These are phyloP conservation scores for Nomada lathburiana DNA, from an alignment of 2,888 invertebrate genomes.

Conservation along the genomic window DNA sequence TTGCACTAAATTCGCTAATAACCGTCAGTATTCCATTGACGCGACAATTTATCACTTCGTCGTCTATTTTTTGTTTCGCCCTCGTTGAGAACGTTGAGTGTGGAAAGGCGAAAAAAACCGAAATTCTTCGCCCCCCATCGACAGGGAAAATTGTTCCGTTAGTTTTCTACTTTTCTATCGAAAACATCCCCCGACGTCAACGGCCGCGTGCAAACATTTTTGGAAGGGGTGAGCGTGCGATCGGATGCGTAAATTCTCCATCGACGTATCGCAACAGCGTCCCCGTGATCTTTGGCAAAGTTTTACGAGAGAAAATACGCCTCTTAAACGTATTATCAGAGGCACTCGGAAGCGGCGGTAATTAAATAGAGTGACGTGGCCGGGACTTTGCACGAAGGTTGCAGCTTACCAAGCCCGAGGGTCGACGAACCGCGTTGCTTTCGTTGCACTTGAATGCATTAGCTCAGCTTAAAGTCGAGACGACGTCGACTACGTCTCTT, in stretches of 20 bases:
- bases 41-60: conserved; percentile 27
- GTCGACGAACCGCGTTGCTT: conserved; percentile 69
- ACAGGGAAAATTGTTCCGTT: conserved; percentile 6
- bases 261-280: conserved; percentile 42
- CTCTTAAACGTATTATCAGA: conserved; percentile 49
- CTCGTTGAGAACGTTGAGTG: background rate
- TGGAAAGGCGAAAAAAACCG: background rate
- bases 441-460: conserved; percentile 72
- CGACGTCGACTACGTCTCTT: conserved; percentile 61
- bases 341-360: conserved; percentile 60
- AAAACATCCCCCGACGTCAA: too few relatives aligned
- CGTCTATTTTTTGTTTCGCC: background rate
- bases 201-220: too few relatives aligned
- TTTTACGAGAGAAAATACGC: conserved; percentile 36
- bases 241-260: too few relatives aligned
- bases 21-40: conserved; percentile 46
- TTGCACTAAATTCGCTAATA: conserved; percentile 63
- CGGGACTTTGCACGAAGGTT: conserved; percentile 61
- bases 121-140: background rate
- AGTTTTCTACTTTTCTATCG: background rate
- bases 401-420: conserved; percentile 46
- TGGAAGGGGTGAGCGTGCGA: too few relatives aligned
- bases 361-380: conserved; percentile 65
- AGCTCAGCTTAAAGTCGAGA: conserved; percentile 68
- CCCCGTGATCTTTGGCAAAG: conserved; percentile 35